A percentile compares a stretch with the other conserved stretches of the same genome.
Conservation (phyloP, 1,140 invertebrate genomes). For the Muscidifurax raptorellus region DNA sequence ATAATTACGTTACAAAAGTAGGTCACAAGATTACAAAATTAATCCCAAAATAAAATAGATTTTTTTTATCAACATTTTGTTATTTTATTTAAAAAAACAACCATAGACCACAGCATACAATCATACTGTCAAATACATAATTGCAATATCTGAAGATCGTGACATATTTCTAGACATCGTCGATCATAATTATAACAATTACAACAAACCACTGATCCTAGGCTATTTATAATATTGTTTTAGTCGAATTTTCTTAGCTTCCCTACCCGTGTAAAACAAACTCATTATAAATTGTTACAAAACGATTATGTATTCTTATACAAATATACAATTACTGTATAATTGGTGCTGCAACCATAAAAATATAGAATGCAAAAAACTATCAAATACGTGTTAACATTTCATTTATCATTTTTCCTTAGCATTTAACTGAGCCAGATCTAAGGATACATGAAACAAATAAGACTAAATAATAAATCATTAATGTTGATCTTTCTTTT, state of each 20-base stretch:
- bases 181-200: conserved; percentile 34
- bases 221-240: conserved; percentile 19
- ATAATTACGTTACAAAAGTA: no score
- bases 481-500: conserved; percentile 15
- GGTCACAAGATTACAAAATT: background rate
- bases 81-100: conserved; percentile 51
- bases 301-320: conserved; percentile 1
- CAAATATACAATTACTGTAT: conserved; percentile 5
- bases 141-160: conserved; percentile 12
- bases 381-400: background rate
- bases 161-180: conserved; percentile 12
- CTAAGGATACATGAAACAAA: conserved; percentile 2
- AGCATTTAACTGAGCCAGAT: background rate
- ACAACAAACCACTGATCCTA: conserved; percentile 21
- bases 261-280: background rate
- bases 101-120: conserved; percentile 44
- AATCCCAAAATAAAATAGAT: background rate
- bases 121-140: conserved; percentile 26
- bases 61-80: conserved; percentile 36
- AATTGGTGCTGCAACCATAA: conserved; percentile 7
- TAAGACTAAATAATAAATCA: conserved; percentile 15
- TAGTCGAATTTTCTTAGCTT: background rate
- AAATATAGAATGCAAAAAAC: conserved; percentile 6
- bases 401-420: background rate
- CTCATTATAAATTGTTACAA: conserved; percentile 15